Evolutionary conservation across 1,140 invertebrate species (phyloP).

Genomic region (Centruroides vittatus): DNA sequence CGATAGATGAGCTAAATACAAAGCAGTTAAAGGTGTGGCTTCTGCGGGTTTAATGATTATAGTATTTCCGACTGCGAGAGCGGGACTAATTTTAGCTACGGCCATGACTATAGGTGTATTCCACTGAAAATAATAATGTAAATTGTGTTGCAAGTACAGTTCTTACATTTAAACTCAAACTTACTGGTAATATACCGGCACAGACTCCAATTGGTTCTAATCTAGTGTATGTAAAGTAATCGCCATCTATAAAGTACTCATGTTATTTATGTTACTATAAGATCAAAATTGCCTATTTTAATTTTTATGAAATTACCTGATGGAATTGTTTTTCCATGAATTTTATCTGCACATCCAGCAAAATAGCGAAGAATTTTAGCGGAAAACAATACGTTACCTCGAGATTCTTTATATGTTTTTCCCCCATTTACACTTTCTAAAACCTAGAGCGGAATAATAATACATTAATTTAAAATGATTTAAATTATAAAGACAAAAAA

Average conservation of each 20-base stretch:
- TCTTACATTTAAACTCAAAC: no score
- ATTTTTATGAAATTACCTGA: slow-evolving; percentile 36
- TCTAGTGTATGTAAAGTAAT: slow-evolving; percentile 45
- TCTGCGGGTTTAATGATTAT: slow-evolving; percentile 90
- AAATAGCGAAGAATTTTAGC: slow-evolving; percentile 46
- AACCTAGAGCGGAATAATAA: slow-evolving; percentile 18
- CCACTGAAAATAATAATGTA: slow-evolving; percentile 51
- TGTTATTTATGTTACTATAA: no score
- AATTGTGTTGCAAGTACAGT: no score
- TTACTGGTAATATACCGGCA: slow-evolving; percentile 64
- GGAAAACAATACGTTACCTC: slow-evolving; percentile 24
- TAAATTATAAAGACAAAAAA: no score
- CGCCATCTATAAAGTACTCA: slow-evolving; percentile 27
- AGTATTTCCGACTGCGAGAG: slow-evolving; percentile 75
- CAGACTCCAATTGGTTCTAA: slow-evolving; percentile 76
- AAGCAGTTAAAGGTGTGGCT: slow-evolving; percentile 83
- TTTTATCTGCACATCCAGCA: slow-evolving; percentile 85
- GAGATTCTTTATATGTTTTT: slow-evolving; percentile 37
- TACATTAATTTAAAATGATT: no score
- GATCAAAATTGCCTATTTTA: no score
- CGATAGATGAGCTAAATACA: slow-evolving; percentile 33
- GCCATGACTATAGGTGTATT: slow-evolving; percentile 64
- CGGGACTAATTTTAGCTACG: slow-evolving; percentile 80
- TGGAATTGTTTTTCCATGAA: slow-evolving; percentile 74
- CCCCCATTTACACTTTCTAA: slow-evolving; percentile 41